Evolutionary conservation across 2,888 invertebrate genomes (phyloP), one percentile per base, ranked within the genome.

Genomic region (Lasioglossum malachurum): DNA sequence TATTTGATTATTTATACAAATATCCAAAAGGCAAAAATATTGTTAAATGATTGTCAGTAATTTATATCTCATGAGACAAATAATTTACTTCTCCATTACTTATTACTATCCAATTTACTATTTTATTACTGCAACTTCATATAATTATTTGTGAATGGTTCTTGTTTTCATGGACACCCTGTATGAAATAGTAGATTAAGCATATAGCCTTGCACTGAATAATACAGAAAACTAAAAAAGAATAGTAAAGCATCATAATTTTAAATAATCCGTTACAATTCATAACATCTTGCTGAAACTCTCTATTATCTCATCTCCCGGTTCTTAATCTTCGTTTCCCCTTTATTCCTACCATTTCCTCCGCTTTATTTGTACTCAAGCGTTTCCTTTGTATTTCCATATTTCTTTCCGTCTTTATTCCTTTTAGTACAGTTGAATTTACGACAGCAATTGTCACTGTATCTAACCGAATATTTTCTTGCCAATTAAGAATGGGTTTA

Each of bases 341-440:
- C 31, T 31, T 31, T 64, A 64, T 64, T 16, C 7, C 64, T 27
- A 16, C 31, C 7, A 64, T 64, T 64, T 64, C 16, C 64, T 16
- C 31, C 31, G 14, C 2, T 31, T 31, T 64, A 64, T 64, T 31
- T 31, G 31, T 31, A 7, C 64, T 31, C 7, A 31, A 31, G 27
- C 64, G 64, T 64, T 31, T 31, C 53, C 64, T 64, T 60, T 31
- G 60, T 31, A 27, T 60, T 60, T 60, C 31, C 64, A 64, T 64
- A 31, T 64, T 64, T 64, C 64, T 64, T 7, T 31, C 64, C 16
- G 31, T 2, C 16, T 31, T 31, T 31, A 27, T 64, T 31, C 31
- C 31, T 31, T 31, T 31, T 31, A 31, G 31, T 7, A 64, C 31
- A 64, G 31, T 31, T 64, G 27, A 5, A 64, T 64, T 64, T 64